Conservation (phyloP, 2,113 vertebrate species). For the Tamias sibiricus region DNA sequence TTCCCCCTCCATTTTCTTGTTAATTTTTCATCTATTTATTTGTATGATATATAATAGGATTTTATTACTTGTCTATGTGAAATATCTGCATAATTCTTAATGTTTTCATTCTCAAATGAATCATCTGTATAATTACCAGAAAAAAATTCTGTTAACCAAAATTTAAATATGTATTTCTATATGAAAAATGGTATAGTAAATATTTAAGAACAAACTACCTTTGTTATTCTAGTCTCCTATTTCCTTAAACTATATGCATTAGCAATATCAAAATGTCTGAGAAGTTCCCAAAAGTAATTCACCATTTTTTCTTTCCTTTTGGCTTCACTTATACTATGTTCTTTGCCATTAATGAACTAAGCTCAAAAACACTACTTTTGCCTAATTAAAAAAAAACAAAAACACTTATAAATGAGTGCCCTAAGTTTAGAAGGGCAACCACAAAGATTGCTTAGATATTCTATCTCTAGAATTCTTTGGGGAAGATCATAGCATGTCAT, state of each 20-base stretch:
- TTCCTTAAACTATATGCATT: neutral
- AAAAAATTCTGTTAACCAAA: neutral
- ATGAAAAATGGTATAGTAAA: neutral
- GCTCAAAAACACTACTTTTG: neutral
- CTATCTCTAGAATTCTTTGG: neutral
- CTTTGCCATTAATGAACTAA: neutral
- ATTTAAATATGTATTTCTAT: neutral
- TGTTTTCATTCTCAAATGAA: neutral
- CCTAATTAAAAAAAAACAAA: neutral
- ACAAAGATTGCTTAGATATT: neutral
- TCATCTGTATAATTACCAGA: neutral
- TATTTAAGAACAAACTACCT: neutral
- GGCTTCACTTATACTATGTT: neutral
- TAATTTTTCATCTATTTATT: neutral
- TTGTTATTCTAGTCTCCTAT: neutral
- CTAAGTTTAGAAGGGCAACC: neutral
- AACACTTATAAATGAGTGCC: too few relatives aligned
- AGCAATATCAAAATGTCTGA: neutral
- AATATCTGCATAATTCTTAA: neutral
- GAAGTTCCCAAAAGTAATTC: neutral
- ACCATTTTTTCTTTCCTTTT: neutral
- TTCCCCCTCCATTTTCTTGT: neutral
- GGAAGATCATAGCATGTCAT: neutral
- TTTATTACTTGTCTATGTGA: neutral
- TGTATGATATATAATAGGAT: neutral